Base-by-base conservation (phyloP, 2,888 invertebrate genomes). In the Venusia cambrica region DNA sequence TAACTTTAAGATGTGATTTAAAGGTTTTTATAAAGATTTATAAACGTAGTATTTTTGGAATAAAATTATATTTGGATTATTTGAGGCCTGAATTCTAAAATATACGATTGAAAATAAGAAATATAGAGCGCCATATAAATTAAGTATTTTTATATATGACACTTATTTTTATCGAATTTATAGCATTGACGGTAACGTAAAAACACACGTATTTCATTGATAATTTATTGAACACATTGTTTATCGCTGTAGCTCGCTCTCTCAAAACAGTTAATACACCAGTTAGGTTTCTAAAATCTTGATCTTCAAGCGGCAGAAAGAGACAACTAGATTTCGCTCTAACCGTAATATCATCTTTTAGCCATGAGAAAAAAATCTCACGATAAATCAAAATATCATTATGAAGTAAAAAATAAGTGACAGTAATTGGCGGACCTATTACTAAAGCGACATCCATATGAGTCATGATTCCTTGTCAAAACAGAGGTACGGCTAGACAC, bases 1-100 rank as follows among this genome's bases (percentile, higher is more conserved):
- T 81, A 81, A 75, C 15, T 49, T 51, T 62, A 62, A 51, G 47
- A 65, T 73, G 75, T 77, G 73, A 78, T 74, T 67, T 62, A 42
- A 41, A 33, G 16, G 20, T 30, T 33, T 29, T 30, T n/a, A n/a
- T n/a, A n/a, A 21, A 30, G 22, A 24, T 28, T 13, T 32, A n/a
- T n/a, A 33, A 29, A 22, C 18, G 26, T 30, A 26, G 19, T 37
- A 42, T 37, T 33, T 33, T 42, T 37, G 33, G 37, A 33, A 25
- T 10, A 16, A 51, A 38, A 46, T 41, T 38, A 38, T 41, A 53
- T 48, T 44, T 39, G 32, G 37, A 32, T 41, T 29, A 51, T 27
- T 41, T 24, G 50, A 51, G 54, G 56, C 54, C 54, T 65, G 60
- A 57, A 57, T 54, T 51, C 28, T 42, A 49, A 44, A 45, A 25